Base-by-base conservation (phyloP, 2,797 vertebrate genomes). In the Notolepis coatsorum region DNA sequence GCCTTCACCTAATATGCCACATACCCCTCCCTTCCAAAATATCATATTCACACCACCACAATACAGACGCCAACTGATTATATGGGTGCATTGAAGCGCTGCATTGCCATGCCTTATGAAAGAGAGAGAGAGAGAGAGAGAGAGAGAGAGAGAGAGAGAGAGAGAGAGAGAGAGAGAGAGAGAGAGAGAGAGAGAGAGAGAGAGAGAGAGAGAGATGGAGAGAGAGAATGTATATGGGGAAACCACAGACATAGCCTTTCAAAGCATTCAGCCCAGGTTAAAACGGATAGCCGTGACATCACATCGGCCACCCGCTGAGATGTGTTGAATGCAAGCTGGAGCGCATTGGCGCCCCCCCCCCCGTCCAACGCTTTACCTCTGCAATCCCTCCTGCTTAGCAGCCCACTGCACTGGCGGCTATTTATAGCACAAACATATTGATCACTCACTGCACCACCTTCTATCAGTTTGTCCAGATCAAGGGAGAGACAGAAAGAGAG, bases 401-500 rank as follows among this genome's bases (percentile, higher is more conserved):
- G 77, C 80, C 89, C 71, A 84, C 84, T 87, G 86, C 79, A 68
- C 84, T 89, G 79, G 51, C 0, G 65, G 86, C 89, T 92, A 89
- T 93, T 93, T 91, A 91, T 92, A 93, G 91, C 88, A 78, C 88
- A 90, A 90, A 91, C 88, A 88, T 92, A 93, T 93, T 89, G 91
- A 94, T 93, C 89, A 91, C 65, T 53, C 81, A 53, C 85, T 89
- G 88, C 90, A 84, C 80, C 80, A 85, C 78, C 82, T 77, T 91
- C 83, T 78, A 83, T 91, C 89, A 90, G 70, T 66, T 61, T 81
- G 82, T 81, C 80, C 69, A 53, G 71, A 63, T 53, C 25, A 56
- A 69, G 67, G 56, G 69, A 73, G 52, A 48, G 33, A 12, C 42
- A 43, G 42, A 53, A 27, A 10, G 31, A 25, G 8, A 2, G 2